Percentiles rank a stretch among this genome's conserved stretches.
Conservation (phyloP, 1,140 invertebrate genomes). For the Drosophila insularis region DNA sequence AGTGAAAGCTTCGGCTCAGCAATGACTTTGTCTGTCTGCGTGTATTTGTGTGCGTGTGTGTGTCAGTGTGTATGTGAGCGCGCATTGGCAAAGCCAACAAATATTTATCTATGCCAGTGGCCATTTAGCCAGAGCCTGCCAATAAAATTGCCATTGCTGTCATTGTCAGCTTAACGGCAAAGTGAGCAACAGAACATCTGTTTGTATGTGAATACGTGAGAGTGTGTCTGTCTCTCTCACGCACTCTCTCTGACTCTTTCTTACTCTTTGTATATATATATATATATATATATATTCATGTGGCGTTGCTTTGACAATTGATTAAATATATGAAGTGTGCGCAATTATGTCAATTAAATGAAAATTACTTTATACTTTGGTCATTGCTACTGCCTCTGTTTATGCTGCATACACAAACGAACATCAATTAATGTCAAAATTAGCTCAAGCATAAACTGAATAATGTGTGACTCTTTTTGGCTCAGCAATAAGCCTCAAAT, state of each 20-base stretch:
- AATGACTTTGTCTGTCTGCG: slow-evolving; percentile 30
- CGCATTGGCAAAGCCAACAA: slow-evolving; percentile 72
- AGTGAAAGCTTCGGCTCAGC: slow-evolving; percentile 69
- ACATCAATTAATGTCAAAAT: slow-evolving; percentile 36
- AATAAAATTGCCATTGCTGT: slow-evolving; percentile 76
- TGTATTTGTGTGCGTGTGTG: background rate
- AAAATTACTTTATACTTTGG: slow-evolving; percentile 74
- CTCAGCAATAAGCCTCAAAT: slow-evolving; percentile 34
- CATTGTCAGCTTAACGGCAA: slow-evolving; percentile 78
- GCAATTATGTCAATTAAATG: slow-evolving; percentile 80
- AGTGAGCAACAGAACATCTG: slow-evolving; percentile 70
- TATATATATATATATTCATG: slow-evolving; percentile 24
- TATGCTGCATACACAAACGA: slow-evolving; percentile 26
- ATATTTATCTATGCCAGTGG: slow-evolving; percentile 79
- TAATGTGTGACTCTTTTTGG: slow-evolving; percentile 45
- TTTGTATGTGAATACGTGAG: slow-evolving; percentile 22
- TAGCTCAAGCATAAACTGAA: slow-evolving; percentile 55
- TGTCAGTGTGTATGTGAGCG: slow-evolving; percentile 22
- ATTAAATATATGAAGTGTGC: slow-evolving; percentile 79
- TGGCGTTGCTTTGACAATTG: slow-evolving; percentile 65
- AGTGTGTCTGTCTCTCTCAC: slow-evolving; percentile 16
- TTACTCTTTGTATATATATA: slow-evolving; percentile 3
- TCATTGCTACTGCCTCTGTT: slow-evolving; percentile 45
- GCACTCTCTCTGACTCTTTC: background rate
- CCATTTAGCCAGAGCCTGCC: slow-evolving; percentile 74